A percentile compares a stretch with the other conserved stretches of the same genome.
Conservation (phyloP, 2,888 invertebrate species). For the Eupithecia insigniata region DNA sequence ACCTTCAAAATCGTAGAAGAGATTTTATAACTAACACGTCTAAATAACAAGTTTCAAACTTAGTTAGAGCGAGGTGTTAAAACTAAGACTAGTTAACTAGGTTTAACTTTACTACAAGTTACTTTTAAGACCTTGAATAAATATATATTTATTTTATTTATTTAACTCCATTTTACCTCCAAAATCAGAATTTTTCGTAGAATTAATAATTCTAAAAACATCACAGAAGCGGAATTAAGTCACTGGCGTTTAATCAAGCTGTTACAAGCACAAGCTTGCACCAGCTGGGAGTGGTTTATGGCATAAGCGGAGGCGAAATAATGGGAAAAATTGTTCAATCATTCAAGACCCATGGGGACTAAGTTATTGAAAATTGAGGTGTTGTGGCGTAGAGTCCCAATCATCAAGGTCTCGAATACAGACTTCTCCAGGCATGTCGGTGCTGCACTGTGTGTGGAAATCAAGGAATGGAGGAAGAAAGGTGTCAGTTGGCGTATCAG, state of each 20-base stretch:
- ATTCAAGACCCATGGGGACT: too few species aligned
- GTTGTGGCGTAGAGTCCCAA: too few species aligned
- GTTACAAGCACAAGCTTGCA: conserved; percentile 6
- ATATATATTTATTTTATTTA: too few species aligned
- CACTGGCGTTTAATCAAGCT: conserved; percentile 21
- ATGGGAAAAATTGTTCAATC: too few species aligned
- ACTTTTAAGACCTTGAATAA: too few species aligned
- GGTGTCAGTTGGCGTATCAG: not conserved
- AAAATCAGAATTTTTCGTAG: not conserved
- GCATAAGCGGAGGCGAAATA: not conserved
- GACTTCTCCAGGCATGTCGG: not conserved
- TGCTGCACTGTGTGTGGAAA: not conserved
- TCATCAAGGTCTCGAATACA: too few species aligned
- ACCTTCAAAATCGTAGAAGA: not conserved
- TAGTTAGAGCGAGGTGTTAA: too few species aligned
- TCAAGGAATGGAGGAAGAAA: not conserved
- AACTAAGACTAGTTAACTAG: too few species aligned
- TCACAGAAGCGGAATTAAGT: conserved; percentile 22
- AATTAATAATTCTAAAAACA: not conserved
- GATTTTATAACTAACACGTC: too few species aligned
- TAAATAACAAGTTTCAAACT: too few species aligned
- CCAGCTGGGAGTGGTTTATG: conserved; percentile 4
- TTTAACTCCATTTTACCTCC: not conserved
- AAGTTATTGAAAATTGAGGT: too few species aligned
- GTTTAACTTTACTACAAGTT: too few species aligned